Percentiles rank a stretch among this genome's conserved stretches.
Conservation (phyloP, 2,888 invertebrate species). For the Leptinotarsa juncta region DNA sequence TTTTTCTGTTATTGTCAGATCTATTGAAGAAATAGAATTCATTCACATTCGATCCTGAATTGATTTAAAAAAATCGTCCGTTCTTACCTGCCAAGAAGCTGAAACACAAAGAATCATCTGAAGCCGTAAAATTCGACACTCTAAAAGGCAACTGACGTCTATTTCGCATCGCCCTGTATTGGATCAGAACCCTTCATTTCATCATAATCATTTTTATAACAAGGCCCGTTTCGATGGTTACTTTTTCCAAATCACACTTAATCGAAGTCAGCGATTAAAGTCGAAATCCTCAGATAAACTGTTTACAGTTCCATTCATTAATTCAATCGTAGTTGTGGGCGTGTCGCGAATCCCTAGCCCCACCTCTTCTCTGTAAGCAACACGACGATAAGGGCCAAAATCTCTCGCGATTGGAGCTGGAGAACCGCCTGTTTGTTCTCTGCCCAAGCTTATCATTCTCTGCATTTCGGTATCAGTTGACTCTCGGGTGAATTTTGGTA, state of each 20-base stretch:
- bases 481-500: slow-evolving; percentile 57
- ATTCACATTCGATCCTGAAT: too few relatives aligned
- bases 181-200: neutral
- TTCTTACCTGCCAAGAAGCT: too few relatives aligned
- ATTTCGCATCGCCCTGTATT: neutral
- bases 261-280: slow-evolving; percentile 43
- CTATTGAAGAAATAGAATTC: too few relatives aligned
- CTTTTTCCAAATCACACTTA: slow-evolving; percentile 17
- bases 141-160: neutral
- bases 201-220: slow-evolving; percentile 13
- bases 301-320: slow-evolving; percentile 61
- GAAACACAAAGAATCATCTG: too few relatives aligned
- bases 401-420: slow-evolving; percentile 27
- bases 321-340: slow-evolving; percentile 57
- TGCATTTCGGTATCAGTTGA: slow-evolving; percentile 60
- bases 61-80: neutral
- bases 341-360: slow-evolving; percentile 39
- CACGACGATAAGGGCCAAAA: slow-evolving; percentile 36
- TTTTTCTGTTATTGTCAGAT: too few relatives aligned
- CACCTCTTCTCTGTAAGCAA: slow-evolving; percentile 42
- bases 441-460: slow-evolving; percentile 56
- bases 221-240: slow-evolving; percentile 15
- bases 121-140: neutral
- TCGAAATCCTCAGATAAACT: slow-evolving; percentile 51
- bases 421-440: slow-evolving; percentile 41